Base-by-base conservation (phyloP, 2,797 vertebrate species). In the Siniperca scherzeri region DNA sequence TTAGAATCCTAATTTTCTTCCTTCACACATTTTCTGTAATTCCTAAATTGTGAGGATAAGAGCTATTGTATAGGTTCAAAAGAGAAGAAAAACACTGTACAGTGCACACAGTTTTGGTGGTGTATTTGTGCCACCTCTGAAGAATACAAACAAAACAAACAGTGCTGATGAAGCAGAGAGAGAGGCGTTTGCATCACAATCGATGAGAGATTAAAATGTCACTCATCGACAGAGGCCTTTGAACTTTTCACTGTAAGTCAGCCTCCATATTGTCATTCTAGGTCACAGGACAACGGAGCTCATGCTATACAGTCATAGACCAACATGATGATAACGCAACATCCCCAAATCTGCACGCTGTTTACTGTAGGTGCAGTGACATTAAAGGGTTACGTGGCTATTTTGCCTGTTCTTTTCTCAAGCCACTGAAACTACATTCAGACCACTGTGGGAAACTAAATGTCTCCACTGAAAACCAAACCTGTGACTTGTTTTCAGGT, bases 161-260 rank as follows among this genome's bases (percentile, higher is more conserved):
- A 2, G 3, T 14, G 79, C 70, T 81, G 85, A 87, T 56, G 73
- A 85, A 48, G 76, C 77, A 78, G 50, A 44, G 10, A n/a, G 42
- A 22, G 53, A 61, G 27, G 38, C 13, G 21, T 3, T 52, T 4
- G 7, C 56, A 30, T 64, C 70, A 74, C 46, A 13, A 17, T 59
- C 36, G 30, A 83, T 73, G 17, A 7, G 55, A 84, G 84, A 83
- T 84, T 83, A 65, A 91, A 88, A 80, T 52, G 79, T 76, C 76
- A 79, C 19, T 66, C 59, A n/a, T 30, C 62, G 6, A 68, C 53
- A 12, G 44, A 56, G 44, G 30, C 56, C 71, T 89, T 87, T 89
- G 81, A 89, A 88, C 87, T 52, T 16, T 38, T 42, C 27, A n/a
- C 55, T 42, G 2, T 3, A 55, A 68, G 59, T 70, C 74, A 78